Base-by-base conservation (phyloP, 1,140 invertebrate genomes). In the Limonius californicus region DNA sequence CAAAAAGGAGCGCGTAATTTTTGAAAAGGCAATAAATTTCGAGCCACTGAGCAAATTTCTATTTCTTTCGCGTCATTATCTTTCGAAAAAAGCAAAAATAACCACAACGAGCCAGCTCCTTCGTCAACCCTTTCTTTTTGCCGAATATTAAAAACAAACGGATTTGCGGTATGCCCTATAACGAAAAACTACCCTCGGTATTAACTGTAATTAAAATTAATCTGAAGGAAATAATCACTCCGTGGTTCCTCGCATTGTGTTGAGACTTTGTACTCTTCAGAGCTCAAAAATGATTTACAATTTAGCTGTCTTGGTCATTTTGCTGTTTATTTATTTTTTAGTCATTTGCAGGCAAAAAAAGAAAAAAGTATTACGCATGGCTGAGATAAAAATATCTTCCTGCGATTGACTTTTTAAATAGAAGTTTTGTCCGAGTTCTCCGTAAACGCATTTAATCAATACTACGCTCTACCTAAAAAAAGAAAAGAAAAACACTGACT, bases 1-100 rank as follows among this genome's bases (percentile, higher is more conserved):
- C 45, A 50, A 18, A 50, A 50, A 50, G 35, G 35, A 50, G 1
- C 6, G 19, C 4, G 45, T 3, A 21, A 50, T 18, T 50, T 50
- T 50, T 50, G 45, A 21, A 18, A 50, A 6, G 16, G 20, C 19
- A 18, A 21, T 50, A 50, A 50, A 50, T 18, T 50, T 19, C 45
- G 14, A 14, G 16, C 15, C 16, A 50, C 15, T 50, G 45, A 50
- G 45, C 45, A 50, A 7, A 18, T 18, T 50, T 21, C 16, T 19
- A 50, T 50, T 50, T 50, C 45, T 50, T 50, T 50, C 45, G 45
- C 16, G 20, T 50, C 45, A 50, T 50, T 50, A 50, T 50, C 45
- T 18, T 50, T 21, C 45, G n/a, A 50, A 50, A 50, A 21, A 50
- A 50, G 45, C 19, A 39, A 39, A 39, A 39, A 39, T 39, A 39